Base-by-base conservation (phyloP, 2,113 vertebrate genomes). In the Elaphurus davidianus region DNA sequence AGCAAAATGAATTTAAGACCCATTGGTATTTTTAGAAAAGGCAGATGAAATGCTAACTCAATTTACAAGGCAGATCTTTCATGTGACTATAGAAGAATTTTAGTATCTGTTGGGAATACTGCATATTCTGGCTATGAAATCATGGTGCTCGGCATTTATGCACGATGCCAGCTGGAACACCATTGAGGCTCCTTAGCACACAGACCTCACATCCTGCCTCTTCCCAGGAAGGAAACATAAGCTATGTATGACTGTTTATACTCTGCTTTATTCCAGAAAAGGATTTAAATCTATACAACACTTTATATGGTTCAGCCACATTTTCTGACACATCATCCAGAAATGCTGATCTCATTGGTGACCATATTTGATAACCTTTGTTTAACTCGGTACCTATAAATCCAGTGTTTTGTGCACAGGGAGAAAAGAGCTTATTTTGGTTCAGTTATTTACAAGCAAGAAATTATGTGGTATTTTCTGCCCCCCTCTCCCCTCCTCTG, bases 1-100 rank as follows among this genome's bases (percentile, higher is more conserved):
- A 40, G 28, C 43, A 90, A 60, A 95, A 81, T 84, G 81, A 82
- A 74, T 91, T 57, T 78, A 93, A 88, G 45, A 45, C 60, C 52
- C 54, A n/a, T 0, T 78, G 85, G 45, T 98, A 90, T 96, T 98
- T 96, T 98, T 97, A 93, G 89, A 95, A 86, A 91, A 55, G 50
- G 40, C 81, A 88, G 92, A 97, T 91, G 92, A 87, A 91, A 96
- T 78, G 50, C 54, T 96, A 88, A 93, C 27, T 91, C 67, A 62
- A 74, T 97, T 96, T 97, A 94, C 94, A 97, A 92, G 87, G 57
- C 84, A 95, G 89, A 64, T 96, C 64, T 87, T 91, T 45, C 52
- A 33, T 62, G 92, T 91, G 90, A 40, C 90, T 84, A 7, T 50
- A 79, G 97, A 90, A 84, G 85, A 83, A 91, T 87, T 85, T 71